Percentiles rank a stretch among this genome's conserved stretches.
phyloP scores from a whole-genome alignment of 2,797 vertebrate genomes.

The Etheostoma perlongum region DNA sequence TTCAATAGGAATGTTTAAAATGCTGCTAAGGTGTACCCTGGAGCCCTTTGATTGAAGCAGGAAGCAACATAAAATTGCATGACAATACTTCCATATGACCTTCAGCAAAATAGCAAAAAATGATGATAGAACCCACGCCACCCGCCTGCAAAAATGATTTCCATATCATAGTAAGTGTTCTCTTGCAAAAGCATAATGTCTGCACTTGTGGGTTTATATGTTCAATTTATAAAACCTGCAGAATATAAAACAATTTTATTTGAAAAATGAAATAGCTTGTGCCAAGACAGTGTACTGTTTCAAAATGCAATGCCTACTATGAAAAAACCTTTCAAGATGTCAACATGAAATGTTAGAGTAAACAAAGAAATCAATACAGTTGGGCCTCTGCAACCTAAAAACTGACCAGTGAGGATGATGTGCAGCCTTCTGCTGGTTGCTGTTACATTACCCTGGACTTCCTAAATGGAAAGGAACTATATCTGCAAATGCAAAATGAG shows the following conservation, averaged over 20 bases:
- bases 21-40: slow-evolving; percentile 35
- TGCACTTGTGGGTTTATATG: background rate
- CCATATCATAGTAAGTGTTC: background rate
- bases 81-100: slow-evolving; percentile 76
- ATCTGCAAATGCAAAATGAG: slow-evolving; percentile 26
- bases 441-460: slow-evolving; percentile 21
- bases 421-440: slow-evolving; percentile 6
- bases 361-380: slow-evolving; percentile 35
- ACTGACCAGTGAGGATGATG: slow-evolving; percentile 14
- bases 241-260: slow-evolving; percentile 1
- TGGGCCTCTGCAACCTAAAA: slow-evolving; percentile 1
- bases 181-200: slow-evolving; percentile 27
- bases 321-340: slow-evolving; percentile 9
- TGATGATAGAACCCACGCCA: slow-evolving; percentile 26
- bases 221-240: background rate
- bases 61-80: slow-evolving; percentile 56
- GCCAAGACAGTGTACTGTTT: slow-evolving; percentile 6
- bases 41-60: slow-evolving; percentile 45
- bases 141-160: slow-evolving; percentile 20
- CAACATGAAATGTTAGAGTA: slow-evolving; percentile 6
- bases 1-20: slow-evolving; percentile 42
- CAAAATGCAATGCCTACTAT: slow-evolving; percentile 6
- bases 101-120: slow-evolving; percentile 58
- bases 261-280: slow-evolving; percentile 8
- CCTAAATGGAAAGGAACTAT: slow-evolving; percentile 5